These are phyloP conservation scores for Azemiops feae DNA, from an alignment of 2,113 vertebrate species.

Conservation along the genomic window DNA sequence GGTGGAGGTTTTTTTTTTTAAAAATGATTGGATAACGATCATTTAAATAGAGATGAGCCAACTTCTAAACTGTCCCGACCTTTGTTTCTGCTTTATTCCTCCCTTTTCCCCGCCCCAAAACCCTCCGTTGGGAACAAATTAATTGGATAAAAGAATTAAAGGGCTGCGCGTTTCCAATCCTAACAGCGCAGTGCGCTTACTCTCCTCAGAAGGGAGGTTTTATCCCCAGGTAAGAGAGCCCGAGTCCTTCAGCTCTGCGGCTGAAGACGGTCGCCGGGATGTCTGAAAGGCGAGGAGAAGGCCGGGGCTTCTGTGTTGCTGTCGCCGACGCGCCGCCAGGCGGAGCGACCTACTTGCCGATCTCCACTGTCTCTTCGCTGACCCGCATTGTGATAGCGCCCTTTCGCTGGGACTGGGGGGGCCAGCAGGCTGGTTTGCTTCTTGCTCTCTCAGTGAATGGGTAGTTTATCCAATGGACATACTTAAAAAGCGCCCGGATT, in stretches of 20 bases:
- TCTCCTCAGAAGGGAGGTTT: neutral
- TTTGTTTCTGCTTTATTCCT: neutral
- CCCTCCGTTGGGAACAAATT: neutral
- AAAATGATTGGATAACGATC: neutral
- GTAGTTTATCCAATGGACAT: neutral
- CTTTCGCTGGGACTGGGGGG: neutral
- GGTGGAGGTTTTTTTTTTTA: too few relatives aligned
- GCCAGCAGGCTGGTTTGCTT: neutral
- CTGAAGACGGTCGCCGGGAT: neutral
- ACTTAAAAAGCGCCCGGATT: neutral
- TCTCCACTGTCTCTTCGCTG: neutral
- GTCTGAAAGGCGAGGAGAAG: neutral
- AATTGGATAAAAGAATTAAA: too few relatives aligned
- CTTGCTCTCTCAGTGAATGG: neutral
- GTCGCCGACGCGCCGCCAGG: neutral
- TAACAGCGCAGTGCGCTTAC: too few relatives aligned
- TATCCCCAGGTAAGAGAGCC: neutral
- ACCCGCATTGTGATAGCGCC: neutral
- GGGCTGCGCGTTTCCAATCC: too few relatives aligned
- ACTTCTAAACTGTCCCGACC: neutral
- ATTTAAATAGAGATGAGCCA: neutral
- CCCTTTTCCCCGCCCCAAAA: neutral
- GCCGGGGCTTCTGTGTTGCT: neutral
- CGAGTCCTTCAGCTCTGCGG: neutral
- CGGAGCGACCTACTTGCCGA: neutral